These are phyloP conservation scores for human DNA, from an alignment of 2,113 vertebrate species.

Conservation along the genomic window DNA sequence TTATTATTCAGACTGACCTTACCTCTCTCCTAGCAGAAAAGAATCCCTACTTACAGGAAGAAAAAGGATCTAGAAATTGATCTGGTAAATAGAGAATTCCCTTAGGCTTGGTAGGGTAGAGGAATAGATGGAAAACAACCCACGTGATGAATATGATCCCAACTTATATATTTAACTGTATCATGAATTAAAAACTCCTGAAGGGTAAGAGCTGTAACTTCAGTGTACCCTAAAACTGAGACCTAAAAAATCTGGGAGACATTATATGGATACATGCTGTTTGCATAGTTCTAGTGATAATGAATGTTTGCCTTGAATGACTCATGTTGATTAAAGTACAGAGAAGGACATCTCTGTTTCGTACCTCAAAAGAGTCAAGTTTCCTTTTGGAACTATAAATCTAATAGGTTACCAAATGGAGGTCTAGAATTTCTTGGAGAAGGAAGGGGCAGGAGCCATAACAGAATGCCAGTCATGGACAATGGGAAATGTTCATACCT, in stretches of 20 bases:
- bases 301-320: constrained; percentile 21
- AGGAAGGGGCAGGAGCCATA: background rate
- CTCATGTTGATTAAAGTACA: constrained; percentile 4
- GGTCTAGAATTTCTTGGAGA: background rate
- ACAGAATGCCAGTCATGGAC: background rate
- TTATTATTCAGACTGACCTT: background rate
- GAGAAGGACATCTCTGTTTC: background rate
- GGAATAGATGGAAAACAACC: background rate
- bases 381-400: background rate
- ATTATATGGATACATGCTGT: background rate
- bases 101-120: background rate
- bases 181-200: background rate
- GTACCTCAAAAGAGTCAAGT: background rate
- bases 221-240: background rate
- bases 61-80: background rate
- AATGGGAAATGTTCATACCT: background rate
- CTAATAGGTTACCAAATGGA: background rate
- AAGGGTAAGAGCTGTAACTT: background rate
- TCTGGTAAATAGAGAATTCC: background rate
- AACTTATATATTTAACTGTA: background rate
- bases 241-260: background rate
- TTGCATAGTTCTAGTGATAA: background rate
- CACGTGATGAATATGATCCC: background rate
- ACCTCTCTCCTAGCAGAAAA: background rate
- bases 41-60: background rate